These are phyloP conservation scores for Carabus problematicus DNA, from an alignment of 2,888 invertebrate genomes.

Conservation along the genomic window DNA sequence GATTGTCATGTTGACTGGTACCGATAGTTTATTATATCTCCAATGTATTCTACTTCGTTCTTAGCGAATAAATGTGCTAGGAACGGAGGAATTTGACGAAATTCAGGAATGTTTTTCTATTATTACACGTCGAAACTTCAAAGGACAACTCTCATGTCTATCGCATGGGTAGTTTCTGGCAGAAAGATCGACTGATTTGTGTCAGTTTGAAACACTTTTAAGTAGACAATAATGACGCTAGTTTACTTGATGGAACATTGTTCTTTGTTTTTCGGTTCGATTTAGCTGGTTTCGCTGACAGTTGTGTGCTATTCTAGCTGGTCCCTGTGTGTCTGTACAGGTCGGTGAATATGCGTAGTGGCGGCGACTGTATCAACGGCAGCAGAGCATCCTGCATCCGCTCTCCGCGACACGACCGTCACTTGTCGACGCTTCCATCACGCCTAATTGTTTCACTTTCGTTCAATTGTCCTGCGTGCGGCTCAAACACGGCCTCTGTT, in stretches of 20 bases:
- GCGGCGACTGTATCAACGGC: constrained; percentile 21
- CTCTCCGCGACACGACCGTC: constrained; percentile 33
- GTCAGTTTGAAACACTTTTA: too few relatives aligned
- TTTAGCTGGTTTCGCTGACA: background rate
- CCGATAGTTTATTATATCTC: constrained; percentile 1
- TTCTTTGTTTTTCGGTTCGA: background rate
- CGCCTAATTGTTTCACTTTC: constrained; percentile 37
- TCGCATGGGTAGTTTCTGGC: too few relatives aligned
- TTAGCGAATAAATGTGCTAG: background rate
- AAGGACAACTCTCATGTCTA: too few relatives aligned
- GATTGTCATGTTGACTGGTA: constrained; percentile 5
- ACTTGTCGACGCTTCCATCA: constrained; percentile 40
- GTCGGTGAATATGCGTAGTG: background rate
- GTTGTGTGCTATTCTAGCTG: background rate
- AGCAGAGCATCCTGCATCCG: constrained; percentile 32
- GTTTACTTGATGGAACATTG: constrained; percentile 21
- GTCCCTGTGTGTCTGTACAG: background rate
- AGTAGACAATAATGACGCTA: background rate
- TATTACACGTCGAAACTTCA: too few relatives aligned
- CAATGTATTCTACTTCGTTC: too few relatives aligned
- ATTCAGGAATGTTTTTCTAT: too few relatives aligned
- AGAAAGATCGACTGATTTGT: too few relatives aligned
- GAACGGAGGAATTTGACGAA: too few relatives aligned
- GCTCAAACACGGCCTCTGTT: too few relatives aligned
- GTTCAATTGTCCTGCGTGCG: constrained; percentile 29